Percentiles rank a stretch among this genome's conserved stretches.
phyloP scores from a whole-genome alignment of 2,113 vertebrate species.

The Origma solitaria region DNA sequence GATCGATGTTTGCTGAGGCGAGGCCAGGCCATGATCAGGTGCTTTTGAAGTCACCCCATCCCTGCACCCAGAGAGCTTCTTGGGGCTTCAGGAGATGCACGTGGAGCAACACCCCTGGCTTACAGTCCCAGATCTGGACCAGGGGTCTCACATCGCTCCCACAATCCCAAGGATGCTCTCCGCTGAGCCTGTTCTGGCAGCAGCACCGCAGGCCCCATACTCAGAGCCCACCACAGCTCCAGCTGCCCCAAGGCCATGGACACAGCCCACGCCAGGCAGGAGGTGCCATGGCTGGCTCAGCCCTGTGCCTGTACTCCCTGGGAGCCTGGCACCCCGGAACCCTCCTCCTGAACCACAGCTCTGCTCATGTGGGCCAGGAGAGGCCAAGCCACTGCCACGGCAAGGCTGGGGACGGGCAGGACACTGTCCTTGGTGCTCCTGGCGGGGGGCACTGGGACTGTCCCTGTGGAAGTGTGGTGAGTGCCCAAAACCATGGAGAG shows the following conservation, averaged over 20 bases:
- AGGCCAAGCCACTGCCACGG: background rate
- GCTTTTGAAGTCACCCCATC: background rate
- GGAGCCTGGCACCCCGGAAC: background rate
- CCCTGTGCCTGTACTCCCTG: background rate
- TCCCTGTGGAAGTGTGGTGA: background rate
- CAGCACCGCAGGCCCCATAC: background rate
- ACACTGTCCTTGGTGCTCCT: rapidly evolving
- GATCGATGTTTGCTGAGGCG: background rate
- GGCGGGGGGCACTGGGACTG: rapidly evolving
- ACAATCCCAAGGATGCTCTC: background rate
- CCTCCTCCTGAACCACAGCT: background rate
- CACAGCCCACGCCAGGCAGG: background rate
- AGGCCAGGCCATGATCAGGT: background rate
- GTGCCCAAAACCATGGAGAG: background rate
- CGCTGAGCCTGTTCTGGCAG: background rate
- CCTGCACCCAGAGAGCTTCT: background rate
- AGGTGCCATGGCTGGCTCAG: background rate
- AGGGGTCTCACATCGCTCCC: background rate
- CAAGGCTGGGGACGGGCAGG: background rate
- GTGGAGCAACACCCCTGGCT: background rate
- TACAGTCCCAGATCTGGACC: background rate
- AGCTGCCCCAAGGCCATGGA: background rate
- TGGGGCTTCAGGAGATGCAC: background rate
- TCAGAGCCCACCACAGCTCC: background rate
- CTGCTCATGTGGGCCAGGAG: background rate